Conservation (phyloP, 2,888 invertebrate species). For the Drymonia ruficornis region DNA sequence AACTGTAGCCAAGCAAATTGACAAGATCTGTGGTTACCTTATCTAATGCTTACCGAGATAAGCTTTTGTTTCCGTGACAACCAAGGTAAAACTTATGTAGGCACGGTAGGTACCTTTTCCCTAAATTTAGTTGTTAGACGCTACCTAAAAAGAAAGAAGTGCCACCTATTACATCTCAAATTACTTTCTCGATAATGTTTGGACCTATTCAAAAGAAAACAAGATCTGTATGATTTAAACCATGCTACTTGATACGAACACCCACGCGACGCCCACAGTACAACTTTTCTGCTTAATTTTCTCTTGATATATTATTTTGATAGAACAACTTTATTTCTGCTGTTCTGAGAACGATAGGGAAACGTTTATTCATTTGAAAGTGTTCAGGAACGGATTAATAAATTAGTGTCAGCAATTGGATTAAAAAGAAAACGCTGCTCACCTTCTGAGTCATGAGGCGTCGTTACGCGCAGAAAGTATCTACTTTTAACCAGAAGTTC, state of each 20-base stretch:
- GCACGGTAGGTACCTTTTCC: too few relatives aligned
- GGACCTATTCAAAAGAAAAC: conserved; percentile 32
- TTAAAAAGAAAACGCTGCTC: too few relatives aligned
- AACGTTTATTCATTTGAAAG: not conserved
- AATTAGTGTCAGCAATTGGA: not conserved
- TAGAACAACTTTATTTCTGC: conserved; percentile 28
- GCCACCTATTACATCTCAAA: not conserved
- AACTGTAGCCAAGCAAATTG: too few relatives aligned
- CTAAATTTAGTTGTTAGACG: too few relatives aligned
- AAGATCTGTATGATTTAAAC: conserved; percentile 38
- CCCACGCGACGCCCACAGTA: conserved; percentile 36
- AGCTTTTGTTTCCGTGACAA: too few relatives aligned
- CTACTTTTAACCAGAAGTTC: too few relatives aligned
- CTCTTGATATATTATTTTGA: conserved; percentile 35
- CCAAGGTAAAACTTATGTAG: too few relatives aligned
- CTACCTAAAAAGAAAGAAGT: not conserved
- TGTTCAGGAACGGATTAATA: not conserved
- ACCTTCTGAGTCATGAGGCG: too few relatives aligned
- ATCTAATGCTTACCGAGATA: too few relatives aligned
- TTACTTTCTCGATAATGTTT: conserved; percentile 27
- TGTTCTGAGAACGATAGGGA: not conserved
- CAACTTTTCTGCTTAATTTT: conserved; percentile 32
- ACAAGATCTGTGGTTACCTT: too few relatives aligned
- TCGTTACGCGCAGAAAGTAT: too few relatives aligned
- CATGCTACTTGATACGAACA: conserved; percentile 39